Percentiles rank a stretch among this genome's conserved stretches.
Conservation (phyloP, 2,888 invertebrate species). For the Oeneis ivallda region DNA sequence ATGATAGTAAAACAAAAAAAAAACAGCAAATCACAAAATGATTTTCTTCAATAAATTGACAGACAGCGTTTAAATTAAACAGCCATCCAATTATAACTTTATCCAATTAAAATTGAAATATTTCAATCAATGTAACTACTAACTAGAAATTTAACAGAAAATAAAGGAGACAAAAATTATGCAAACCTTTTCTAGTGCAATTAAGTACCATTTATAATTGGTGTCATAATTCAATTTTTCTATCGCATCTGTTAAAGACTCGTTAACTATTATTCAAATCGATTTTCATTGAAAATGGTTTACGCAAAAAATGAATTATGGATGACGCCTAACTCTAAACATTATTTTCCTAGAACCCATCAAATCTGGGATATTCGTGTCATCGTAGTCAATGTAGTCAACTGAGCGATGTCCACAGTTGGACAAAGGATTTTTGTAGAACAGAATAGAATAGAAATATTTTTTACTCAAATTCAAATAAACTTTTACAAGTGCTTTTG, state of each 20-base stretch:
- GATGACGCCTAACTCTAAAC: too few relatives aligned
- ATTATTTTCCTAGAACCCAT: too few relatives aligned
- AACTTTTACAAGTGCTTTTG: too few relatives aligned
- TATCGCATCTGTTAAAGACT: neutral
- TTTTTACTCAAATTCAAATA: too few relatives aligned
- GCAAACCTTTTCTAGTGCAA: neutral
- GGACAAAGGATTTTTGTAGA: too few relatives aligned
- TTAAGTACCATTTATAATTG: conserved; percentile 4
- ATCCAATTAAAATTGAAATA: neutral
- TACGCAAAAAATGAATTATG: neutral
- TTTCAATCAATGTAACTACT: neutral
- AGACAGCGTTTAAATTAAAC: too few relatives aligned
- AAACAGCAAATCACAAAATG: neutral
- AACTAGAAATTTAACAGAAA: neutral
- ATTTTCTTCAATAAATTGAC: neutral
- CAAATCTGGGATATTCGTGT: too few relatives aligned
- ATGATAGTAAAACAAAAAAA: neutral
- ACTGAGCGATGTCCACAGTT: too few relatives aligned
- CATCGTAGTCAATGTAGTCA: too few relatives aligned
- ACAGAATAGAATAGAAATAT: too few relatives aligned
- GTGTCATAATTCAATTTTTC: neutral
- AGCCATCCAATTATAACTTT: neutral
- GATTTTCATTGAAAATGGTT: conserved; percentile 2
- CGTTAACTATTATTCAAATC: too few relatives aligned
- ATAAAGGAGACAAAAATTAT: neutral